These are phyloP conservation scores for Ptycholaimellus sp. DNA, from an alignment of 2,888 invertebrate genomes.

Conservation along the genomic window DNA sequence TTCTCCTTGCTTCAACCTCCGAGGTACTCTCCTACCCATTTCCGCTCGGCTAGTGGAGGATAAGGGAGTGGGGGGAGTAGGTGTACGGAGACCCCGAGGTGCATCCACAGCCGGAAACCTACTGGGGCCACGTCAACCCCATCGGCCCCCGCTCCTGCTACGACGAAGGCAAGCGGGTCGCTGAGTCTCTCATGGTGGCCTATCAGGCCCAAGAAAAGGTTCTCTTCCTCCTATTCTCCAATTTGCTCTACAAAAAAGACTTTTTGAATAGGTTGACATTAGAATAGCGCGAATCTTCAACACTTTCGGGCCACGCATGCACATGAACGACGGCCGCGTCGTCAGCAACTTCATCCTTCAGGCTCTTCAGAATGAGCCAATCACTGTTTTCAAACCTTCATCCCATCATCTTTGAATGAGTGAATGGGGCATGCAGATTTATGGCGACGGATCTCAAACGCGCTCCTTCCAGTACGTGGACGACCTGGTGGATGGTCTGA, in stretches of 20 bases:
- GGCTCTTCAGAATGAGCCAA: constrained; percentile 70
- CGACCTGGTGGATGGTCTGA: constrained; percentile 78
- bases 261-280: constrained; percentile 58
- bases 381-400: constrained; percentile 45
- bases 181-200: constrained; percentile 80
- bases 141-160: constrained; percentile 71
- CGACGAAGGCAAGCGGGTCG: constrained; percentile 94
- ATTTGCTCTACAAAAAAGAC: neutral
- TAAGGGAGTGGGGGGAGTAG: too few relatives aligned
- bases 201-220: constrained; percentile 50
- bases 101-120: constrained; percentile 81
- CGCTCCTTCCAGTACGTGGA: constrained; percentile 93
- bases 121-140: constrained; percentile 95
- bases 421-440: constrained; percentile 29
- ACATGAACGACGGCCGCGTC: constrained; percentile 88
- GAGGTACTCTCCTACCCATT: too few relatives aligned
- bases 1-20: constrained; percentile 71
- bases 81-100: constrained; percentile 87
- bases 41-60: too few relatives aligned
- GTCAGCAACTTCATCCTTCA: constrained; percentile 96
- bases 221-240: neutral
- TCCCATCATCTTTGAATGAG: constrained; percentile 16
- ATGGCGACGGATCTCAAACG: constrained; percentile 39
- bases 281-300: constrained; percentile 93
- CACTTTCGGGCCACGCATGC: constrained; percentile 96